Evolutionary conservation across 2,888 invertebrate species (phyloP), one percentile per base, ranked within the genome.

Genomic region (Aspidiotus destructor): DNA sequence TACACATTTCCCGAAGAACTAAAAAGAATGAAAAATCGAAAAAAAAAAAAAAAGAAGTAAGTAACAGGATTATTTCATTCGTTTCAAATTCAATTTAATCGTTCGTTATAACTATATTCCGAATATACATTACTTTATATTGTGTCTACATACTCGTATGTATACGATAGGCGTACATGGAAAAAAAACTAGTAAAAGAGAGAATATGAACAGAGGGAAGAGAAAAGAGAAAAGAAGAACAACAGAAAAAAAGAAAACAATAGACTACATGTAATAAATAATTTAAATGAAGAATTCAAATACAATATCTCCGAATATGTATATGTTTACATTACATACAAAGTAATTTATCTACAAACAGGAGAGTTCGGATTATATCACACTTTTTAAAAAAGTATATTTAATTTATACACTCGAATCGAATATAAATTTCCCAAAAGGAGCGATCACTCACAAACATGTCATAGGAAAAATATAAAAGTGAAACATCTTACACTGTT

Each of bases 361-460:
- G 57, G 17, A 65, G 57, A 44, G 53, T 57, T 65, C 57, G 65
- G 44, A 65, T 65, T 65, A 65, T 65, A 65, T 65, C 65, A 65
- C 65, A 65, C 65, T 65, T 65, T 65, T 28, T 28, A 5, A 63
- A 55, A 65, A 65, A 65, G 65, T 65, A 65, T 58, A 65, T 65
- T 65, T 65, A 65, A 65, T 65, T 57, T 28, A 28, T 28, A 28
- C 58, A 58, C 40, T 58, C 40, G 11, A 58, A 58, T 58, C 40
- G 16, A 54, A 54, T 28, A 48, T 13, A n/a, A 48, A 48, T 48
- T 58, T 58, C 28, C 58, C 16, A 7, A 28, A 58, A 58, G 17
- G 58, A 58, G 58, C 58, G 28, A 58, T 13, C 58, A 58, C 28
- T 58, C 58, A 58, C 58, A 28, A 40, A 58, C 55, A 15, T 54